Conservation (phyloP, 2,113 vertebrate genomes). For the Gavialis gangeticus region DNA sequence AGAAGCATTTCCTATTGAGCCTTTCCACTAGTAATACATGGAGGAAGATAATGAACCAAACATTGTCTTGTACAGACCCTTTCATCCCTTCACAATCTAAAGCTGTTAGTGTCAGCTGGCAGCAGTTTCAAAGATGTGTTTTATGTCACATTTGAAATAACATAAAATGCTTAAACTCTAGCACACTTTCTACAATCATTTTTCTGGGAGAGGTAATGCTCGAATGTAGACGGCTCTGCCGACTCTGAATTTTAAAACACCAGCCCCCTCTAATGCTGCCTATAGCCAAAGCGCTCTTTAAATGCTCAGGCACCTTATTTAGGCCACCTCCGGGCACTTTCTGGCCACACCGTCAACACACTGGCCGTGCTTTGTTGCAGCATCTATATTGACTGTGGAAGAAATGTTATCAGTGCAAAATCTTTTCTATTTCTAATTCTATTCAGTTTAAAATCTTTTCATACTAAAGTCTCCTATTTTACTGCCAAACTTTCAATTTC, state of each 20-base stretch:
- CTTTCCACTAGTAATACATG: conserved; percentile 33
- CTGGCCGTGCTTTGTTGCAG: conserved; percentile 40
- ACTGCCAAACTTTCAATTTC: conserved; percentile 68
- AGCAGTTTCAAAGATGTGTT: conserved; percentile 61
- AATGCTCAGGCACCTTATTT: background rate
- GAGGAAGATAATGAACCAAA: conserved; percentile 69
- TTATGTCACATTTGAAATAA: conserved; percentile 63
- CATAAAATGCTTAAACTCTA: conserved; percentile 43
- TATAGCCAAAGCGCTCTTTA: conserved; percentile 21
- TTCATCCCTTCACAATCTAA: conserved; percentile 63
- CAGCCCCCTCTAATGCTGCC: conserved; percentile 54
- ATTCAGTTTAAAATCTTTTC: conserved; percentile 16
- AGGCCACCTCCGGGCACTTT: conserved; percentile 8
- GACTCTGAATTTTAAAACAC: conserved; percentile 46
- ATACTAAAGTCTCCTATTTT: conserved; percentile 55
- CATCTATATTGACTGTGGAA: conserved; percentile 49
- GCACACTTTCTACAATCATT: conserved; percentile 11
- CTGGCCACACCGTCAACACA: conserved; percentile 4
- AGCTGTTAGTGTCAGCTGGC: conserved; percentile 66
- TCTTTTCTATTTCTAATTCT: conserved; percentile 49
- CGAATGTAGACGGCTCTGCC: conserved; percentile 24
- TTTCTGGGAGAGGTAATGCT: conserved; percentile 20
- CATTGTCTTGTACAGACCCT: conserved; percentile 60
- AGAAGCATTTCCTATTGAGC: conserved; percentile 20
- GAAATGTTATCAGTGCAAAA: conserved; percentile 47